A percentile compares a stretch with the other conserved stretches of the same genome.
These are phyloP conservation scores for Entomobrya multifasciata DNA, from an alignment of 2,888 invertebrate genomes.

Conservation along the genomic window DNA sequence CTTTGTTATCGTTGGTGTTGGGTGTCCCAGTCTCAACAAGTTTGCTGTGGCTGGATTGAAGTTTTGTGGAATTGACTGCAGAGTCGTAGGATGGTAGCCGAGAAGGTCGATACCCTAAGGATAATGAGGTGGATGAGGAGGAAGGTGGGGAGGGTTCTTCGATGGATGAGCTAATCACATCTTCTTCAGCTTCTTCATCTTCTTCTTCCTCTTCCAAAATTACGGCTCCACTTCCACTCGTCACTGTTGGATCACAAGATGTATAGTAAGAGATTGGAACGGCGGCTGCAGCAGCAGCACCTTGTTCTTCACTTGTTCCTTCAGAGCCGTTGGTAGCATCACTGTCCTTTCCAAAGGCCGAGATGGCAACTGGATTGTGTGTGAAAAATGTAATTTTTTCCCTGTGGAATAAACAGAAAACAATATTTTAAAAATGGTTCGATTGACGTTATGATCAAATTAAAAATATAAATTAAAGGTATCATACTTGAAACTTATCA, in stretches of 20 bases:
- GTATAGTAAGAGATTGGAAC: conserved; percentile 43
- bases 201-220: conserved; percentile 64
- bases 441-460: not conserved
- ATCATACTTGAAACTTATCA: conserved; percentile 95
- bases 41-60: not conserved
- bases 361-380: conserved; percentile 80
- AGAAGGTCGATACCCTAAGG: conserved; percentile 33
- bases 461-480: not conserved
- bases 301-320: conserved; percentile 25
- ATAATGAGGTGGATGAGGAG: conserved; percentile 52
- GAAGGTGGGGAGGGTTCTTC: conserved; percentile 58
- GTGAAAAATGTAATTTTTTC: conserved; percentile 99
- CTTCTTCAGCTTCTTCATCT: conserved; percentile 51
- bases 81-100: conserved; percentile 19
- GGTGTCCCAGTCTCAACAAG: conserved; percentile 36
- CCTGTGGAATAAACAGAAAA: conserved; percentile 85
- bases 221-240: conserved; percentile 58
- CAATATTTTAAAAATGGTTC: not conserved
- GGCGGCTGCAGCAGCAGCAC: not conserved
- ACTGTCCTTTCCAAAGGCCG: conserved; percentile 70
- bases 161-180: conserved; percentile 54
- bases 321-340: conserved; percentile 7
- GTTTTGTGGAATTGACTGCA: conserved; percentile 36
- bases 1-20: conserved; percentile 63
- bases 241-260: conserved; percentile 57